Percentiles rank a stretch among this genome's conserved stretches.
Conservation (phyloP, 2,797 vertebrate genomes). For the Epinephelus malabaricus region DNA sequence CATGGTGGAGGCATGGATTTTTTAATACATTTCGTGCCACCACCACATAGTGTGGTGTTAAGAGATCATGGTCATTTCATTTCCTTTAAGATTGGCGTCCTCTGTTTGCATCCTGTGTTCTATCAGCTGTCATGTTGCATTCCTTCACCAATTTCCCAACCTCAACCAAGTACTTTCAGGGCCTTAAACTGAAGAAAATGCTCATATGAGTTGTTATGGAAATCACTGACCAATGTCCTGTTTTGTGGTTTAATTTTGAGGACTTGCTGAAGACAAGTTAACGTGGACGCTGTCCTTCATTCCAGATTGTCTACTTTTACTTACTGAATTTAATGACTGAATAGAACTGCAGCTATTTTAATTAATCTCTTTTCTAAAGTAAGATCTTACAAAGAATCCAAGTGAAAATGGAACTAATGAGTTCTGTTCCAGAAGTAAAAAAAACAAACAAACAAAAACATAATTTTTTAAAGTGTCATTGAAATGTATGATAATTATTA, state of each 20-base stretch:
- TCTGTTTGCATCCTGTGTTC: neutral
- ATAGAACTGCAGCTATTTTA: neutral
- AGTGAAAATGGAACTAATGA: neutral
- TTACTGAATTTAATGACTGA: neutral
- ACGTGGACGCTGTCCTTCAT: too few relatives aligned
- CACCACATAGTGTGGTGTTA: too few relatives aligned
- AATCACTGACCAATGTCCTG: neutral
- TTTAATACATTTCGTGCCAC: too few relatives aligned
- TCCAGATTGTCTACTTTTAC: too few relatives aligned
- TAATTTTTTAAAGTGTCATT: neutral
- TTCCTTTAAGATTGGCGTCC: too few relatives aligned
- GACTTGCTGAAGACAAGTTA: neutral
- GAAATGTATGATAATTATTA: neutral
- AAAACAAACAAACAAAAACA: too few relatives aligned
- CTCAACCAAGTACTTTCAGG: neutral
- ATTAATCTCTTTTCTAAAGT: neutral
- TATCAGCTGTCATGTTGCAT: neutral
- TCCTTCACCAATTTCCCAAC: neutral
- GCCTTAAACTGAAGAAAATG: neutral
- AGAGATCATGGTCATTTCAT: too few relatives aligned
- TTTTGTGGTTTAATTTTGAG: neutral
- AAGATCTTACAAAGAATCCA: too few relatives aligned
- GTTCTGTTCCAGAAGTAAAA: neutral
- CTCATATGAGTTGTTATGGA: neutral
- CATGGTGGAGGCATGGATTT: too few relatives aligned